These are phyloP conservation scores for Ectropis grisescens DNA, from an alignment of 1,140 invertebrate species.

Conservation along the genomic window DNA sequence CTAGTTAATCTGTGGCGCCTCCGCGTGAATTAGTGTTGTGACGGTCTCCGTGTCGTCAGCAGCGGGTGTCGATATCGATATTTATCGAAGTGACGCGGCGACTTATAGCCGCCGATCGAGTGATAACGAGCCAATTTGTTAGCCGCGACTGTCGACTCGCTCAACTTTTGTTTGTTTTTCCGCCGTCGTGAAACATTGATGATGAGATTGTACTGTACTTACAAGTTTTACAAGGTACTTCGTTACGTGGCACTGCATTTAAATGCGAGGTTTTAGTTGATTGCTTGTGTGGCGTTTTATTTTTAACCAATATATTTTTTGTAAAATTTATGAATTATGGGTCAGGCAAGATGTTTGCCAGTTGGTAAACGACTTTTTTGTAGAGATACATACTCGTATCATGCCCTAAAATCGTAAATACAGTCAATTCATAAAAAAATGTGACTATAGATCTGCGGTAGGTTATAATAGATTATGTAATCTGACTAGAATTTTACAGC, in stretches of 20 bases:
- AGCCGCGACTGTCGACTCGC: constrained; percentile 10
- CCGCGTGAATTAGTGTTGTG: constrained; percentile 23
- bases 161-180: constrained; percentile 14
- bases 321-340: constrained; percentile 1
- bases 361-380: constrained; percentile 6
- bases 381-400: no score
- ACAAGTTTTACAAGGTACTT: no score
- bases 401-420: no score
- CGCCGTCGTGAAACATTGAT: constrained; percentile 1
- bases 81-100: constrained; percentile 36
- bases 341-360: no score
- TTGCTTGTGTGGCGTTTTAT: constrained; percentile 6
- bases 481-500: no score
- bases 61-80: constrained; percentile 32
- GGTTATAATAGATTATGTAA: no score
- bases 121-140: constrained; percentile 53
- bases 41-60: constrained; percentile 20
- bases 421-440: no score
- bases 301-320: constrained; percentile 1
- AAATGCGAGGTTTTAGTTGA: background rate
- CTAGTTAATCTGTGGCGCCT: no score
- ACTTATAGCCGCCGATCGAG: constrained; percentile 36
- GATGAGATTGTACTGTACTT: no score
- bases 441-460: no score
- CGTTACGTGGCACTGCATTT: no score